Conservation (phyloP, 1,140 invertebrate genomes). For the Drosophila biarmipes region DNA sequence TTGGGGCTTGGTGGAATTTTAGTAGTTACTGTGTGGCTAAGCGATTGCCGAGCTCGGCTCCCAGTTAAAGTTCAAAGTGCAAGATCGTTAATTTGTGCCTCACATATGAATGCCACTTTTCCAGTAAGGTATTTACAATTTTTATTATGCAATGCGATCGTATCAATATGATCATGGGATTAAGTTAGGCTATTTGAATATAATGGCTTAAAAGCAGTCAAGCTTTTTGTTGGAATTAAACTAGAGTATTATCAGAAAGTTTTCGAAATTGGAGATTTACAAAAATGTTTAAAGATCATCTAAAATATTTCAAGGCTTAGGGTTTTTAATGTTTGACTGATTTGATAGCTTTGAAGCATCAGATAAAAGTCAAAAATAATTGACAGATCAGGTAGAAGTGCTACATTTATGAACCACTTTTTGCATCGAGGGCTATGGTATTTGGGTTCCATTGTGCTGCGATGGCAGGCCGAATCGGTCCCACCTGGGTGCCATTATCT, state of each 20-base stretch:
- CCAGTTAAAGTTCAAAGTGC: constrained; percentile 38
- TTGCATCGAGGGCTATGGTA: constrained; percentile 16
- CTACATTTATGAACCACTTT: neutral
- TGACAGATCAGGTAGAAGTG: neutral
- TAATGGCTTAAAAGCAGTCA: too few relatives aligned
- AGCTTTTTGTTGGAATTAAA: too few relatives aligned
- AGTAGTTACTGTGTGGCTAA: constrained; percentile 24
- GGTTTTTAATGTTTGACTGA: too few relatives aligned
- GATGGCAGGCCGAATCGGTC: constrained; percentile 9
- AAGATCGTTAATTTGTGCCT: constrained; percentile 27
- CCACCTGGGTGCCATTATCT: constrained; percentile 30
- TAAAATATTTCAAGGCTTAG: neutral
- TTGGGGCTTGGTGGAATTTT: constrained; percentile 31
- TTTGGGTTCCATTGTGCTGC: constrained; percentile 13
- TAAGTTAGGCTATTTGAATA: too few relatives aligned
- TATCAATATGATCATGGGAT: neutral
- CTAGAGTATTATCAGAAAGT: too few relatives aligned
- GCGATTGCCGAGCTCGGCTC: constrained; percentile 24
- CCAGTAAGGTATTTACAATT: neutral
- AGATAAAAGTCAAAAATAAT: neutral
- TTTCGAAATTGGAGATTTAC: too few relatives aligned
- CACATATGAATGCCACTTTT: neutral
- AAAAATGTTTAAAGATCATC: neutral
- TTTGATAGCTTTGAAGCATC: neutral
- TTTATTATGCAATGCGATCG: neutral